Percentiles rank a stretch among this genome's conserved stretches.
Conservation (phyloP, 2,888 invertebrate species). For the Platycnemis pennipes region DNA sequence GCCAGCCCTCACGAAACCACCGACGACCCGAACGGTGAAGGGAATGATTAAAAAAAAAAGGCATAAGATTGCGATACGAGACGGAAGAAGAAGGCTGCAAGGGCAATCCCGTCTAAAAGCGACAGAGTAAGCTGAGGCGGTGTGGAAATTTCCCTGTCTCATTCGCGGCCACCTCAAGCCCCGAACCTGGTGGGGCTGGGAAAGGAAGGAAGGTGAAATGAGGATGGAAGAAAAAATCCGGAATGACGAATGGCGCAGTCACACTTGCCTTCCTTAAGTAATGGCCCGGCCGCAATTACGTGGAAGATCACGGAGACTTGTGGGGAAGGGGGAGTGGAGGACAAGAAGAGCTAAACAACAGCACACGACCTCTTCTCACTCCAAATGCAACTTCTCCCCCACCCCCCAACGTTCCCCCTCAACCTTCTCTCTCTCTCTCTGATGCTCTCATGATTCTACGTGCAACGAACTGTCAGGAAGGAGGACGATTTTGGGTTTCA, state of each 20-base stretch:
- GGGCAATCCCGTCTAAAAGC: neutral
- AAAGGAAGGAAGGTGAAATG: neutral
- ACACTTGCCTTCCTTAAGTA: conserved; percentile 18
- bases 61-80: neutral
- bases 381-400: too few relatives aligned
- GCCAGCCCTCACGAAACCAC: neutral
- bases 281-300: conserved; percentile 1
- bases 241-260: conserved; percentile 9
- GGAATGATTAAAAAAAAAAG: neutral
- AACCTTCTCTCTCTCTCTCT: too few relatives aligned
- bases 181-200: neutral
- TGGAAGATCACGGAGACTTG: neutral
- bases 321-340: neutral
- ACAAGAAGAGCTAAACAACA: neutral
- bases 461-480: too few relatives aligned
- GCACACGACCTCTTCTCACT: too few relatives aligned
- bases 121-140: neutral
- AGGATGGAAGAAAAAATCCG: neutral
- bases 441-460: too few relatives aligned
- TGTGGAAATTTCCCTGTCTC: neutral
- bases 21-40: neutral
- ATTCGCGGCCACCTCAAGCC: neutral
- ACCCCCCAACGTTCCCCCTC: neutral
- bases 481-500: neutral
- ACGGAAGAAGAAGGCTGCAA: neutral